phyloP scores from a whole-genome alignment of 2,797 vertebrate species.

The Melopsittacus undulatus region DNA sequence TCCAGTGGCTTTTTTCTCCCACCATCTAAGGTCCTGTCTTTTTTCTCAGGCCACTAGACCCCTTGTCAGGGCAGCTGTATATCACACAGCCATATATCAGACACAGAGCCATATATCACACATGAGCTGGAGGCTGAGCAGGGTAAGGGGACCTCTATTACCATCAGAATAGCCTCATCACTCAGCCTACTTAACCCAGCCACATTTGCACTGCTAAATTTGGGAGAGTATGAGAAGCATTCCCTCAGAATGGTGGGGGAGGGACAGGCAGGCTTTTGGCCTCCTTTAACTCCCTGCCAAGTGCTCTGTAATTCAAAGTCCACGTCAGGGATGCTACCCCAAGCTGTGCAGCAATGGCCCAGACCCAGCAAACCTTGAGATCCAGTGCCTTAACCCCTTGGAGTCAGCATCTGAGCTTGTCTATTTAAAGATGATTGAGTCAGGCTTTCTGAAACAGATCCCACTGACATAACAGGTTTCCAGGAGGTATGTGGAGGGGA shows the following conservation, averaged over 20 bases:
- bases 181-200: constrained; percentile 6
- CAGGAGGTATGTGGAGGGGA: not conserved
- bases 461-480: not conserved
- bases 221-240: constrained; percentile 53
- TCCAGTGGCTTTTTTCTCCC: not conserved
- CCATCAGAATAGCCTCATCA: not conserved
- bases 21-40: not conserved
- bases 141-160: not conserved
- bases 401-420: not conserved
- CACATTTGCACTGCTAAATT: constrained; percentile 44
- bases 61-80: not conserved
- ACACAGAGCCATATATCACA: not conserved
- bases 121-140: not conserved
- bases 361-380: constrained; percentile 9
- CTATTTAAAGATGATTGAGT: not conserved
- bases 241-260: not conserved
- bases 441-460: not conserved
- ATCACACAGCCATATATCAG: not conserved
- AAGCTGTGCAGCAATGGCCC: not conserved
- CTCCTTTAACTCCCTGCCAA: constrained; percentile 38
- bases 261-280: not conserved
- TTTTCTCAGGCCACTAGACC: not conserved
- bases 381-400: not conserved
- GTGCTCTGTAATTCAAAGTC: not conserved
- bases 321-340: not conserved